Conservation (phyloP, 1,140 invertebrate genomes). For the Reticulitermes speratus region DNA sequence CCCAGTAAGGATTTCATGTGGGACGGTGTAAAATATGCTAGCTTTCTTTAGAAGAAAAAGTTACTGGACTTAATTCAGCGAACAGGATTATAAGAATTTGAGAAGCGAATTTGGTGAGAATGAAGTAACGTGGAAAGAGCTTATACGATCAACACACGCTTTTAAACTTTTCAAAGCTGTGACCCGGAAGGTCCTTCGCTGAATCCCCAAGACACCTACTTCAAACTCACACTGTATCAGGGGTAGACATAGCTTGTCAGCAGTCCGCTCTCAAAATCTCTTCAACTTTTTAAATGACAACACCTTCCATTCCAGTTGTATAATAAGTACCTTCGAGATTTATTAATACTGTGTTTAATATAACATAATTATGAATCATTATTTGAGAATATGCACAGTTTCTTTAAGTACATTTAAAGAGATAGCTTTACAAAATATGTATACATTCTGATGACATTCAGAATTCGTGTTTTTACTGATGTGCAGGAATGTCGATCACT, state of each 20-base stretch:
- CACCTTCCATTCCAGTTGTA: too few species aligned
- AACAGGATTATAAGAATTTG: conserved; percentile 1
- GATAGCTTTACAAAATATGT: too few species aligned
- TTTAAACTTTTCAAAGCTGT: conserved; percentile 5
- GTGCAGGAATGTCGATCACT: too few species aligned
- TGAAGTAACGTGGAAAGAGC: neutral
- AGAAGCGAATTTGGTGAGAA: conserved; percentile 8
- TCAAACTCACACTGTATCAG: neutral
- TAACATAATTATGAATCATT: too few species aligned
- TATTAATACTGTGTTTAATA: too few species aligned
- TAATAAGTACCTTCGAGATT: too few species aligned
- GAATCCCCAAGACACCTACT: neutral
- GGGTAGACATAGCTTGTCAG: neutral
- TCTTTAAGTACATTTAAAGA: too few species aligned
- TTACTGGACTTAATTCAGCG: neutral
- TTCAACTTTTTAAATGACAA: too few species aligned
- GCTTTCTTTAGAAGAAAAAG: neutral
- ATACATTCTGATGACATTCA: too few species aligned
- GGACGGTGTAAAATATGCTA: neutral
- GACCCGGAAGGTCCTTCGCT: neutral
- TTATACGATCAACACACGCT: neutral
- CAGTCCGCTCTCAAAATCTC: too few species aligned
- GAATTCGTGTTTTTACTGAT: too few species aligned
- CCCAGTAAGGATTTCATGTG: neutral
- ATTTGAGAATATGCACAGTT: too few species aligned